Conservation (phyloP, 2,888 invertebrate genomes). For the Macaria notata region DNA sequence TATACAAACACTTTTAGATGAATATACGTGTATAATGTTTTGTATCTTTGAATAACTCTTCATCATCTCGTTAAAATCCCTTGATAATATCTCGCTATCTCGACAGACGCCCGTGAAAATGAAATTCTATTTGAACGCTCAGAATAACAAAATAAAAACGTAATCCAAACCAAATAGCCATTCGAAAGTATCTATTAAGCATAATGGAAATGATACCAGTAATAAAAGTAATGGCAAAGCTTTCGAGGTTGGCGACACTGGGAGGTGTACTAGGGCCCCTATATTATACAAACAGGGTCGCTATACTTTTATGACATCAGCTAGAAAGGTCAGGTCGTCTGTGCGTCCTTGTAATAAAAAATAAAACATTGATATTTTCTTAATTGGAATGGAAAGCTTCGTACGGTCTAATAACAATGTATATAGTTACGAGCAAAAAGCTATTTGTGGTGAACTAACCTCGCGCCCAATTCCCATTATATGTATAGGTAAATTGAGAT, state of each 20-base stretch:
- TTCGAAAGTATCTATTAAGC: conserved; percentile 13
- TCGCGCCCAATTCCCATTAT: conserved; percentile 49
- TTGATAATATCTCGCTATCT: conserved; percentile 17
- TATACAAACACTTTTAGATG: conserved; percentile 11
- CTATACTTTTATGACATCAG: conserved; percentile 26
- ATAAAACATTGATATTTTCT: conserved; percentile 21
- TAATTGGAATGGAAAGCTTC: conserved; percentile 29
- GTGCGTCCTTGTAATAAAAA: conserved; percentile 29
- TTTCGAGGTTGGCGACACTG: conserved; percentile 17
- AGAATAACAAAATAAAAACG: conserved; percentile 8
- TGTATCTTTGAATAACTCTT: conserved; percentile 14
- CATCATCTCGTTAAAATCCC: conserved; percentile 16
- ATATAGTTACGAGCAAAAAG: conserved; percentile 21
- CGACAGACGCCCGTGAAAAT: conserved; percentile 13
- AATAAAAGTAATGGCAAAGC: conserved; percentile 22
- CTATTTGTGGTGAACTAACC: conserved; percentile 37
- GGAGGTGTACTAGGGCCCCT: background rate
- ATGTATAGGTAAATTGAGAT: conserved; percentile 26
- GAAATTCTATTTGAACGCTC: conserved; percentile 6
- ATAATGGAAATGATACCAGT: conserved; percentile 10
- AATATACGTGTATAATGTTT: conserved; percentile 6
- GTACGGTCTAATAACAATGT: conserved; percentile 22
- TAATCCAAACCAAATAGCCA: conserved; percentile 6
- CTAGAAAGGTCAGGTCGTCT: conserved; percentile 30
- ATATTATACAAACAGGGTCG: background rate